Base-by-base conservation (phyloP, 2,797 vertebrate genomes). In the Rhynchotus rufescens region DNA sequence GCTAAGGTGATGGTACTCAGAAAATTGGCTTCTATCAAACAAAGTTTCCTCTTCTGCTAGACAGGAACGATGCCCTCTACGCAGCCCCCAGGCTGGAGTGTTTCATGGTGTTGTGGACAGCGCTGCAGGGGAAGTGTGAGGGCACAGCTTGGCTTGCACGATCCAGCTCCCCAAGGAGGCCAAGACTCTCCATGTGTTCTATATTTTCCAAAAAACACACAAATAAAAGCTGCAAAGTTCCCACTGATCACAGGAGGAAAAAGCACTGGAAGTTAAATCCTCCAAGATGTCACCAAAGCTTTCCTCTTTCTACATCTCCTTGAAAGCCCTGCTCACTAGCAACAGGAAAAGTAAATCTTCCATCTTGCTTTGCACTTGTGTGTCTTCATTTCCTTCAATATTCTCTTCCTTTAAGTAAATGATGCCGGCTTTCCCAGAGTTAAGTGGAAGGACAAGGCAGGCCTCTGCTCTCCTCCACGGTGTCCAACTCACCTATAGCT, bases 101-200 rank as follows among this genome's bases (percentile, higher is more conserved):
- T 8, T 30, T 21, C 34, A 21, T 14, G 47, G 19, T 0, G 5
- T 36, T 23, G 51, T 38, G 51, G 65, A 22, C 30, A 25, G 28
- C 0, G 0, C 68, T 64, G 51, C 1, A 0, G n/a, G 45, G 44
- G 34, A 22, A 71, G 32, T 5, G 4, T 2, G 36, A 57, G 34
- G n/a, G 47, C n/a, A 73, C 13, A n/a, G 60, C 12, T n/a, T 3
- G 4, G 26, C 54, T 67, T 23, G 28, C 14, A 12, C 7, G 25
- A 21, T 17, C 47, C 16, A 16, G 76, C 42, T 3, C 0, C 12
- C 30, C 13, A 22, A 56, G 34, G 36, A 57, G n/a, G 42, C 34
- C 66, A 62, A 23, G 79, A 26, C 32, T n/a, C 36, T 38, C 64
- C 2, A 0, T 10, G 9, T 20, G 40, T 26, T 44, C 10, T 5